phyloP scores from a whole-genome alignment of 2,113 vertebrate species.

The Lepus americanus region DNA sequence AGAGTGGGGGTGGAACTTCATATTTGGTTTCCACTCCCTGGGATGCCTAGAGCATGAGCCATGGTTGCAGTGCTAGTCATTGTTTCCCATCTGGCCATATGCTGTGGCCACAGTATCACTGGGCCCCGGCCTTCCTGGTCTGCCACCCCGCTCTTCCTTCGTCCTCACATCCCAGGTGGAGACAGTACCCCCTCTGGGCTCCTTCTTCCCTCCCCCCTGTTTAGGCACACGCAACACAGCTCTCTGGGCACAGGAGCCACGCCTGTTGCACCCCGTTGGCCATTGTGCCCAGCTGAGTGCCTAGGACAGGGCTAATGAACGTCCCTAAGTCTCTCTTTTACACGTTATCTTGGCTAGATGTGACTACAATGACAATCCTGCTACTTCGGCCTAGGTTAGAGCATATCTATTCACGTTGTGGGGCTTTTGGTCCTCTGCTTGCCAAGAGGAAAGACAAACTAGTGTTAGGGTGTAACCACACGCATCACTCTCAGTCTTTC shows the following conservation, averaged over 20 bases:
- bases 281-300: background rate
- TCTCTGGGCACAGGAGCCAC: background rate
- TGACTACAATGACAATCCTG: background rate
- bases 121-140: accelerated
- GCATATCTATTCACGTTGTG: background rate
- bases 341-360: background rate
- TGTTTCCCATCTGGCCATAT: accelerated
- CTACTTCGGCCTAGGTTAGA: background rate
- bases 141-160: accelerated
- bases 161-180: background rate
- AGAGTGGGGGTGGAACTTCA: background rate
- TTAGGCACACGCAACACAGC: background rate
- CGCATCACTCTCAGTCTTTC: background rate
- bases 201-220: accelerated
- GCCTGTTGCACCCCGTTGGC: background rate
- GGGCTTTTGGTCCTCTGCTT: background rate
- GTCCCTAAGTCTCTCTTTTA: background rate
- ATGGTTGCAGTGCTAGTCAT: too few species aligned
- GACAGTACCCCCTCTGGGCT: accelerated
- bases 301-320: too few species aligned
- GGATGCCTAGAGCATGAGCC: background rate
- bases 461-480: background rate
- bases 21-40: background rate
- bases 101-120: accelerated
- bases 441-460: background rate